These are phyloP conservation scores for Drosophila bifasciata DNA, from an alignment of 1,140 invertebrate genomes.

Conservation along the genomic window DNA sequence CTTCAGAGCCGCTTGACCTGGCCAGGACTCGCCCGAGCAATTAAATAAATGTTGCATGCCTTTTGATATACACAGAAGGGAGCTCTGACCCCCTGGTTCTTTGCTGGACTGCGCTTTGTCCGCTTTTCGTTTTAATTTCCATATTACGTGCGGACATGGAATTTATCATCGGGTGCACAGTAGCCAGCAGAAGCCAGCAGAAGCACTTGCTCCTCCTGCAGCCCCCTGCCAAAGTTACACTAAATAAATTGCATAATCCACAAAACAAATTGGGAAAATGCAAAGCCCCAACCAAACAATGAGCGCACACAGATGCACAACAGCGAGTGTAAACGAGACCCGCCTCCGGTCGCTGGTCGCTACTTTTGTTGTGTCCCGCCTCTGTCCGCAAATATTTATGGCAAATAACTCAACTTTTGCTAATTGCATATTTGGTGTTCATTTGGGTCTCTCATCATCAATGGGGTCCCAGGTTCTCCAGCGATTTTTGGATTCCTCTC, in stretches of 20 bases:
- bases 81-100: constrained; percentile 14
- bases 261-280: constrained; percentile 64
- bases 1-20: neutral
- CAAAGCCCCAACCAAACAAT: constrained; percentile 55
- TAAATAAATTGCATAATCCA: constrained; percentile 69
- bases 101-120: constrained; percentile 10
- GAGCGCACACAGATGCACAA: constrained; percentile 40
- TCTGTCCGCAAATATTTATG: constrained; percentile 66
- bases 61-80: neutral
- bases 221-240: constrained; percentile 49
- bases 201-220: constrained; percentile 4
- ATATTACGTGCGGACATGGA: constrained; percentile 68
- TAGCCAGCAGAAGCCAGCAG: too few relatives aligned
- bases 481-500: neutral
- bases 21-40: constrained; percentile 21
- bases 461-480: neutral
- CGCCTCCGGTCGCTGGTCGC: constrained; percentile 21
- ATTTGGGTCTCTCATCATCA: constrained; percentile 50
- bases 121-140: constrained; percentile 57
- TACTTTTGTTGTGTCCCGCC: constrained; percentile 41
- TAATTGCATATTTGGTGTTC: constrained; percentile 77
- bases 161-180: constrained; percentile 58
- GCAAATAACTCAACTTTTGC: constrained; percentile 72
- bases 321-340: constrained; percentile 29
- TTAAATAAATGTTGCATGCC: constrained; percentile 54